phyloP scores from a whole-genome alignment of 2,888 invertebrate genomes.

The Brachyopa scutellaris region DNA sequence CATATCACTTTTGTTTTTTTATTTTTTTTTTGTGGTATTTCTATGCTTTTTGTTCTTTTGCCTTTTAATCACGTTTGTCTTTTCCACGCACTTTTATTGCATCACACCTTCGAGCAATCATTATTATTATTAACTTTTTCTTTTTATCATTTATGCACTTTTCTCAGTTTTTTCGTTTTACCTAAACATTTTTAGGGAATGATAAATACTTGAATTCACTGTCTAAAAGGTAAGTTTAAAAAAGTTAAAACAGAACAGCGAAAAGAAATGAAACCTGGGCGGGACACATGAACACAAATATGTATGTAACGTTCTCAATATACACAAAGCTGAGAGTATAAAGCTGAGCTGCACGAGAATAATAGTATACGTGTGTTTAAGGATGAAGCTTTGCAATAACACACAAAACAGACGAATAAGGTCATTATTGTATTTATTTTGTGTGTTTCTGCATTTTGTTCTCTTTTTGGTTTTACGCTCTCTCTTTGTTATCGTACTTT shows the following conservation, averaged over 20 bases:
- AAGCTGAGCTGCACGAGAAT: slow-evolving; percentile 25
- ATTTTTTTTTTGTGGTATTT: neutral
- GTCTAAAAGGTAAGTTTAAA: neutral
- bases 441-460: slow-evolving; percentile 53
- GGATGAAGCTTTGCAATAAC: slow-evolving; percentile 64
- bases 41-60: slow-evolving; percentile 1
- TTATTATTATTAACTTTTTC: slow-evolving; percentile 16
- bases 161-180: slow-evolving; percentile 14
- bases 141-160: slow-evolving; percentile 17
- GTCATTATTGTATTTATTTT: slow-evolving; percentile 67
- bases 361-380: slow-evolving; percentile 48
- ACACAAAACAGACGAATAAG: slow-evolving; percentile 67
- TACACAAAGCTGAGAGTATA: slow-evolving; percentile 50
- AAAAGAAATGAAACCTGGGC: slow-evolving; percentile 74
- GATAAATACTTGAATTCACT: neutral
- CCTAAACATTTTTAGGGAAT: neutral
- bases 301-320: slow-evolving; percentile 45
- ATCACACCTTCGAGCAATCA: slow-evolving; percentile 37
- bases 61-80: slow-evolving; percentile 21
- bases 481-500: slow-evolving; percentile 53
- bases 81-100: slow-evolving; percentile 22
- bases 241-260: slow-evolving; percentile 1
- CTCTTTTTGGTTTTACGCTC: slow-evolving; percentile 15
- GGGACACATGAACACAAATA: slow-evolving; percentile 74
- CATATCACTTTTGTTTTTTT: slow-evolving; percentile 47